Conservation (phyloP, 2,888 invertebrate genomes). For the Acanthoscelides obtectus region DNA sequence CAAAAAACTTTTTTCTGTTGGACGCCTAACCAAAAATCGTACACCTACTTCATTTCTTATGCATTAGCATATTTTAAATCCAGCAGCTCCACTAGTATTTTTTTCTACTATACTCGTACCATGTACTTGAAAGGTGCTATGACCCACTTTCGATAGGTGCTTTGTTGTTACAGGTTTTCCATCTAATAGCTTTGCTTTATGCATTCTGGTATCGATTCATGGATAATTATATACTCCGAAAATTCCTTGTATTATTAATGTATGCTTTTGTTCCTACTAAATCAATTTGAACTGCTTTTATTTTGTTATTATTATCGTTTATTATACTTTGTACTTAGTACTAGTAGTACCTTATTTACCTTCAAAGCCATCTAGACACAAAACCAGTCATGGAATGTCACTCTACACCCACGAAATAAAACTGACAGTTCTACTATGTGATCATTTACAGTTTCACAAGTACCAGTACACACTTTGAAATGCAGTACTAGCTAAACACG, state of each 20-base stretch:
- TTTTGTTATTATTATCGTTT: too few species aligned
- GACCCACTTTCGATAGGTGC: not conserved
- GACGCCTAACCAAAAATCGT: conserved; percentile 10
- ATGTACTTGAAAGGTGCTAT: not conserved
- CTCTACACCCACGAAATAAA: not conserved
- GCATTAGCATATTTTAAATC: conserved; percentile 13
- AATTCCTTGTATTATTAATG: too few species aligned
- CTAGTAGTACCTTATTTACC: not conserved
- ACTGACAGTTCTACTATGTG: not conserved
- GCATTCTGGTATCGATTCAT: too few species aligned
- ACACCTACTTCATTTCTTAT: conserved; percentile 15
- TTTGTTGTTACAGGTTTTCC: not conserved
- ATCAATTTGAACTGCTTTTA: too few species aligned
- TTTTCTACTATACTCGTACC: not conserved
- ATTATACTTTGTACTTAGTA: too few species aligned
- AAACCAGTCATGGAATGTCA: not conserved
- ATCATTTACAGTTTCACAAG: not conserved
- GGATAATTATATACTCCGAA: too few species aligned
- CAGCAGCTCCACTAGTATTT: not conserved
- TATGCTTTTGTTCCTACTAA: too few species aligned
- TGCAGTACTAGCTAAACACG: not conserved
- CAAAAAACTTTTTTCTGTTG: conserved; percentile 8
- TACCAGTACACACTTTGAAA: not conserved
- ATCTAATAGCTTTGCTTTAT: not conserved
- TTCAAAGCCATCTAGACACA: not conserved